phyloP scores from a whole-genome alignment of 1,140 invertebrate genomes.

The Conopomorpha cramerella region DNA sequence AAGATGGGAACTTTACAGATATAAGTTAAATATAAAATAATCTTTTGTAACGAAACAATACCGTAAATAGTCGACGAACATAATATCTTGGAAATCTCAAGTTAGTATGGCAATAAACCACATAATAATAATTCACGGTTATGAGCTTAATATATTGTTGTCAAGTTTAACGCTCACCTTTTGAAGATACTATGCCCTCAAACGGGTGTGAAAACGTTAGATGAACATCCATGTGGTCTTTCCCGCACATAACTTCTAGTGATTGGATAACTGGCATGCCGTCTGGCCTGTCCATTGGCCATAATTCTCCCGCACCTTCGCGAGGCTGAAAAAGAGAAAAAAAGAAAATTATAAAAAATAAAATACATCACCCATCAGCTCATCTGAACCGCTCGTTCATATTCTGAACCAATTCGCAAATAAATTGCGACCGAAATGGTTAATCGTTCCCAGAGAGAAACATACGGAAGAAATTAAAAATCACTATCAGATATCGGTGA shows the following conservation, averaged over 20 bases:
- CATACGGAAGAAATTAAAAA: too few species aligned
- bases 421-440: too few species aligned
- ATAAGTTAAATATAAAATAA: background rate
- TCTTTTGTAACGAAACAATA: background rate
- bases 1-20: background rate
- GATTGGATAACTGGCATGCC: slow-evolving; percentile 52
- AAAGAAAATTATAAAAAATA: too few species aligned
- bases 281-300: slow-evolving; percentile 47
- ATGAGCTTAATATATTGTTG: background rate
- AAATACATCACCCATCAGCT: too few species aligned
- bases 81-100: too few species aligned
- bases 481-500: too few species aligned
- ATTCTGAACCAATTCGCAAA: too few species aligned
- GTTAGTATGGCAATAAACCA: too few species aligned
- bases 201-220: slow-evolving; percentile 89
- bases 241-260: slow-evolving; percentile 91
- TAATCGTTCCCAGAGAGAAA: too few species aligned
- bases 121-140: too few species aligned
- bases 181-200: slow-evolving; percentile 92
- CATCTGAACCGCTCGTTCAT: too few species aligned
- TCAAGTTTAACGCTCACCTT: slow-evolving; percentile 59
- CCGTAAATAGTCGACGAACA: background rate
- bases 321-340: too few species aligned
- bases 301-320: slow-evolving; percentile 42
- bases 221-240: slow-evolving; percentile 93